Conservation (phyloP, 2,113 vertebrate species). For the Pteruthius melanotis region DNA sequence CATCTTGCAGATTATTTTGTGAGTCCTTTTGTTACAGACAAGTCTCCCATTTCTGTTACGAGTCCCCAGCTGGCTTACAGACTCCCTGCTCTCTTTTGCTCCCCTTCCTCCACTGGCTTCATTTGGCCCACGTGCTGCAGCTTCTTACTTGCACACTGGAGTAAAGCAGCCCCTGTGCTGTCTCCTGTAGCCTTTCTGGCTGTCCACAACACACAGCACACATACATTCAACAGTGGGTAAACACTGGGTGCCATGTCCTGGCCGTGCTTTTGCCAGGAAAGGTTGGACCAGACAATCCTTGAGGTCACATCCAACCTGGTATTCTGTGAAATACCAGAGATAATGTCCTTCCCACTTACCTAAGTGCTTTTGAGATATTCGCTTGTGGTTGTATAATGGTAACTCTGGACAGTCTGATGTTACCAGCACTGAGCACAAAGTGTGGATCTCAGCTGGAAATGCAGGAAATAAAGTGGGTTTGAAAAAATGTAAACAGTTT, state of each 20-base stretch:
- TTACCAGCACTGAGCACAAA: background rate
- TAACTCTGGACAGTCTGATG: background rate
- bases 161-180: background rate
- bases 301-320: background rate
- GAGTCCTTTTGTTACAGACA: background rate
- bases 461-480: background rate
- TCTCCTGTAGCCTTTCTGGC: background rate
- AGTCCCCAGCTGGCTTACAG: background rate
- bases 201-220: background rate
- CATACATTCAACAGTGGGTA: background rate
- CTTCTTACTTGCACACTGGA: background rate
- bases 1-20: background rate
- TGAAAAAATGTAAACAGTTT: conserved; percentile 11
- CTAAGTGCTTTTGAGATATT: background rate
- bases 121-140: background rate
- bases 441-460: background rate
- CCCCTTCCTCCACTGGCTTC: background rate
- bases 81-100: background rate
- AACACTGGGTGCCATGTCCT: background rate
- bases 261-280: background rate
- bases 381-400: background rate
- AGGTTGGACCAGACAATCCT: background rate
- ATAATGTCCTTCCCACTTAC: background rate
- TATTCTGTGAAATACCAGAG: background rate
- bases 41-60: background rate